Conservation (phyloP, 2,113 vertebrate genomes). For the Herpetotheres cachinnans region DNA sequence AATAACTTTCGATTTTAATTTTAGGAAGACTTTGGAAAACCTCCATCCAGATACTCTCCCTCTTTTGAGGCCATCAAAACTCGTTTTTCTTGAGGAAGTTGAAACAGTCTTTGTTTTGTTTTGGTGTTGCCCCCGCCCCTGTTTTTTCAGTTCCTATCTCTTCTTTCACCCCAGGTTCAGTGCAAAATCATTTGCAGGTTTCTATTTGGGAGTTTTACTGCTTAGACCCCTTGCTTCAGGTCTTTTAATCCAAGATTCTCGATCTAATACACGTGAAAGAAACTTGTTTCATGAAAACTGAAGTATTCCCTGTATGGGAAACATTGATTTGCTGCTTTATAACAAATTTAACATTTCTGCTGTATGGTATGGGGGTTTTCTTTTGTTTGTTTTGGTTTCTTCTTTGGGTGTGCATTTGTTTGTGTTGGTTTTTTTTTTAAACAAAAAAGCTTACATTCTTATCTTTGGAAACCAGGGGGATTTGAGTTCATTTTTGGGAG, state of each 20-base stretch:
- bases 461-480: neutral
- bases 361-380: rapidly evolving
- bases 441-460: neutral
- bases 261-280: neutral
- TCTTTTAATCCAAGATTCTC: neutral
- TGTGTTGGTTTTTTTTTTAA: neutral
- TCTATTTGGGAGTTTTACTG: neutral
- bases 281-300: neutral
- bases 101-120: neutral
- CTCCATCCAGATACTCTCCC: neutral
- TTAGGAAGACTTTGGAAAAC: neutral
- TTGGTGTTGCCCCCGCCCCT: neutral
- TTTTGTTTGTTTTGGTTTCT: neutral
- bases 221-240: neutral
- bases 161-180: neutral
- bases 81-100: neutral
- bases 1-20: neutral
- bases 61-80: neutral
- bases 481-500: neutral
- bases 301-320: neutral
- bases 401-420: too few relatives aligned
- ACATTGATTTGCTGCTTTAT: neutral
- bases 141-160: neutral
- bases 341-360: neutral
- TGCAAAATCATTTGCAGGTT: neutral